phyloP scores from a whole-genome alignment of 2,113 vertebrate species.

The Aspiorhynchus laticeps region DNA sequence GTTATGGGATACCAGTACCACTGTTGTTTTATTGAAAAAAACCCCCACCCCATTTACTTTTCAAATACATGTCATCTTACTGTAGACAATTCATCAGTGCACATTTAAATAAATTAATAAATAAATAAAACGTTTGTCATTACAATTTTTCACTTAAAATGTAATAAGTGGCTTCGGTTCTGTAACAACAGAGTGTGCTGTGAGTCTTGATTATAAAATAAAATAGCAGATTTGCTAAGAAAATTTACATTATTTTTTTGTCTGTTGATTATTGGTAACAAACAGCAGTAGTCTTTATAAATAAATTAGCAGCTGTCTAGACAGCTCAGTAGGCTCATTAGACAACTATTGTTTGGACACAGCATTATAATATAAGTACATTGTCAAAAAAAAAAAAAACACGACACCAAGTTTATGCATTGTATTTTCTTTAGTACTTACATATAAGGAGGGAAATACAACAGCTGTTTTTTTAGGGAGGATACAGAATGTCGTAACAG shows the following conservation, averaged over 20 bases:
- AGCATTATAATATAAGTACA: conserved; percentile 15
- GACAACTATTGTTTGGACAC: not conserved
- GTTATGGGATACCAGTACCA: too few species aligned
- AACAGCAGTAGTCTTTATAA: not conserved
- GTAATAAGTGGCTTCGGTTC: not conserved
- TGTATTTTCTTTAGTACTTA: conserved; percentile 82
- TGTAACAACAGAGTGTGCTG: not conserved
- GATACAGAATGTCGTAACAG: conserved; percentile 78
- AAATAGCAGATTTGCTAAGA: not conserved
- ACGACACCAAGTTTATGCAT: conserved; percentile 60
- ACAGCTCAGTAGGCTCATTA: not conserved
- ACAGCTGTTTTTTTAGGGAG: conserved; percentile 70
- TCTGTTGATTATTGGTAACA: not conserved
- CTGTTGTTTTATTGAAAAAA: too few species aligned
- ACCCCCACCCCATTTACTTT: not conserved
- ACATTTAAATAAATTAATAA: not conserved
- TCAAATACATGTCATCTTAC: not conserved
- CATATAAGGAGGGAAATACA: conserved; percentile 80
- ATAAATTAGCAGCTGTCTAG: conserved; percentile 4
- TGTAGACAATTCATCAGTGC: too few species aligned
- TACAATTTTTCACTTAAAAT: not conserved
- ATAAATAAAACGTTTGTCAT: not conserved
- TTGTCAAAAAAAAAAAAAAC: conserved; percentile 50
- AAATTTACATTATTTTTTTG: not conserved
- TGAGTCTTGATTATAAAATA: not conserved